A percentile compares a stretch with the other conserved stretches of the same genome.
Conservation (phyloP, 2,113 vertebrate species). For the Scytalopus superciliaris region DNA sequence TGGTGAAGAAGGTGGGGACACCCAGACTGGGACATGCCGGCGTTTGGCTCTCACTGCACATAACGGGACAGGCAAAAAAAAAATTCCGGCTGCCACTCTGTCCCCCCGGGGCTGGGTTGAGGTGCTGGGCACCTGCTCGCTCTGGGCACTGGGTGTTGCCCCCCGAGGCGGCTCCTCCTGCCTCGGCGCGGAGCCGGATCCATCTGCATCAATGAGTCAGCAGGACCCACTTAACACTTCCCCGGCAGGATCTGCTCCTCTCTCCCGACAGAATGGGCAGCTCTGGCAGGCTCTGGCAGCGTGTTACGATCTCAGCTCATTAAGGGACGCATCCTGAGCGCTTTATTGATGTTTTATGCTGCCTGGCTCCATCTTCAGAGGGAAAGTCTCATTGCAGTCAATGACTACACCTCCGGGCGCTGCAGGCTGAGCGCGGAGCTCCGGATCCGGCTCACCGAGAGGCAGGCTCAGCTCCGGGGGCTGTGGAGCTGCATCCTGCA, state of each 20-base stretch:
- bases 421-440: neutral
- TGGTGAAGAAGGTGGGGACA: neutral
- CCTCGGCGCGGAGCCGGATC: neutral
- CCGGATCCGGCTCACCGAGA: neutral
- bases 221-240: conserved; percentile 50
- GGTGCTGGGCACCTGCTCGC: neutral
- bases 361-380: conserved; percentile 64
- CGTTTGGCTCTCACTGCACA: accelerated
- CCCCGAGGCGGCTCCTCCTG: neutral
- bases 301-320: conserved; percentile 30
- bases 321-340: conserved; percentile 41
- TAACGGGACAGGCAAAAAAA: accelerated
- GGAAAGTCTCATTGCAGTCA: conserved; percentile 41
- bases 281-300: conserved; percentile 18
- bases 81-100: accelerated
- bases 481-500: neutral
- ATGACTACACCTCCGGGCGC: conserved; percentile 2
- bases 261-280: conserved; percentile 27
- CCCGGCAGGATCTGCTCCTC: conserved; percentile 28
- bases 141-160: neutral
- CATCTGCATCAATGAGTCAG: conserved; percentile 50
- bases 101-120: neutral
- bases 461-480: neutral
- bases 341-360: conserved; percentile 40
- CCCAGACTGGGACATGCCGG: neutral